phyloP scores from a whole-genome alignment of 2,113 vertebrate genomes.

The Ivindomyrus marchei region DNA sequence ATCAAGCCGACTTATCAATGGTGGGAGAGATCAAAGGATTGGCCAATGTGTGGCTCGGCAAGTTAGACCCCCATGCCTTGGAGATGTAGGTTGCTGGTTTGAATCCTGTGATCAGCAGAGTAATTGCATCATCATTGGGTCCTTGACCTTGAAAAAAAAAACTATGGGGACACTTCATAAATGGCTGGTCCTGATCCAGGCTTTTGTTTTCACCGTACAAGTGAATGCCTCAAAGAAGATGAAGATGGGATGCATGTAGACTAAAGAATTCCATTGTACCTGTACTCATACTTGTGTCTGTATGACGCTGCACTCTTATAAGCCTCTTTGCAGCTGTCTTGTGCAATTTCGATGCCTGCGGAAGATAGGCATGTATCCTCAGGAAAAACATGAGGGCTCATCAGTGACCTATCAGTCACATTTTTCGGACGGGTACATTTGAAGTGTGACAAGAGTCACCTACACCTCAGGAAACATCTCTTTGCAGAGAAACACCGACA shows the following conservation, averaged over 20 bases:
- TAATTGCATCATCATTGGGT: background rate
- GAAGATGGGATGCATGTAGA: background rate
- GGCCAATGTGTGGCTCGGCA: background rate
- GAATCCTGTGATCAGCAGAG: background rate
- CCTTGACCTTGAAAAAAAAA: background rate
- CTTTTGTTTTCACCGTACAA: background rate
- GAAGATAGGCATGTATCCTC: background rate
- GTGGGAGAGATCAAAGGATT: background rate
- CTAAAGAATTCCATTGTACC: background rate
- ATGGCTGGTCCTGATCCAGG: background rate
- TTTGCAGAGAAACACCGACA: background rate
- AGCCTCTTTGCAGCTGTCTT: background rate
- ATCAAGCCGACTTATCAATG: background rate
- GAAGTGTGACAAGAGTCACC: background rate
- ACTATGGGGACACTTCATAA: background rate
- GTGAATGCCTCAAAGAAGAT: background rate
- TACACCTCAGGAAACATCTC: background rate
- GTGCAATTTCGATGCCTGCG: background rate
- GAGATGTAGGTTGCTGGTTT: background rate
- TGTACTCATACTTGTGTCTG: background rate
- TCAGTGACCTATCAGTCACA: background rate
- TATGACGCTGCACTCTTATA: background rate
- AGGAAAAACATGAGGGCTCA: background rate
- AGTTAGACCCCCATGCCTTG: background rate
- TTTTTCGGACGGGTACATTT: background rate